phyloP scores from a whole-genome alignment of 2,888 invertebrate species.

The Leistus spinibarbis region DNA sequence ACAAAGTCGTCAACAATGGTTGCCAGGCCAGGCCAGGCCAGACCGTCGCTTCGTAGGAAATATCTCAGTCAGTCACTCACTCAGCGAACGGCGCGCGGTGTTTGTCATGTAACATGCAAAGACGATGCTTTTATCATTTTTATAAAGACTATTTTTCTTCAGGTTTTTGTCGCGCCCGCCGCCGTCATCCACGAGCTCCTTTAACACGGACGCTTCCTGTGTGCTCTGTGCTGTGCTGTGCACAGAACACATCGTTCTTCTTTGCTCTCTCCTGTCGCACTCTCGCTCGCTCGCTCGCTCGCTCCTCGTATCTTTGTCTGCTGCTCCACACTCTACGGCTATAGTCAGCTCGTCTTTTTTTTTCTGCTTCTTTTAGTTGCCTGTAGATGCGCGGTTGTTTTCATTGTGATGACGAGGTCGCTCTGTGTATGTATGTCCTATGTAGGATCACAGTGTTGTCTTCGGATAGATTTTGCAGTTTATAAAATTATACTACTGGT shows the following conservation, averaged over 20 bases:
- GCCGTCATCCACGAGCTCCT: constrained; percentile 27
- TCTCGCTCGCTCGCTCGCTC: constrained; percentile 49
- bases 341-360: constrained; percentile 40
- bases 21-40: constrained; percentile 44
- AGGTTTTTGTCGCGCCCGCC: constrained; percentile 48
- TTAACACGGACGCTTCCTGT: constrained; percentile 38
- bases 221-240: neutral
- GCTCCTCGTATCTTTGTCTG: constrained; percentile 43
- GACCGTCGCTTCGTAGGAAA: constrained; percentile 47
- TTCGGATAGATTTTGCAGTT: neutral
- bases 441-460: constrained; percentile 7
- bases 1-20: constrained; percentile 58
- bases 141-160: constrained; percentile 59
- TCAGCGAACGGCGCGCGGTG: constrained; percentile 43
- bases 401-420: constrained; percentile 36
- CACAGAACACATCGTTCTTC: constrained; percentile 30
- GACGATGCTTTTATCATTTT: constrained; percentile 59
- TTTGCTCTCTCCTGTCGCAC: constrained; percentile 40
- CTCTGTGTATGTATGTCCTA: constrained; percentile 20
- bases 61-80: constrained; percentile 59
- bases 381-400: constrained; percentile 39
- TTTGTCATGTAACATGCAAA: constrained; percentile 59
- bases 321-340: constrained; percentile 47
- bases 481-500: neutral
- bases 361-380: constrained; percentile 44